These are phyloP conservation scores for Chitala chitala DNA, from an alignment of 2,113 vertebrate species.

Conservation along the genomic window DNA sequence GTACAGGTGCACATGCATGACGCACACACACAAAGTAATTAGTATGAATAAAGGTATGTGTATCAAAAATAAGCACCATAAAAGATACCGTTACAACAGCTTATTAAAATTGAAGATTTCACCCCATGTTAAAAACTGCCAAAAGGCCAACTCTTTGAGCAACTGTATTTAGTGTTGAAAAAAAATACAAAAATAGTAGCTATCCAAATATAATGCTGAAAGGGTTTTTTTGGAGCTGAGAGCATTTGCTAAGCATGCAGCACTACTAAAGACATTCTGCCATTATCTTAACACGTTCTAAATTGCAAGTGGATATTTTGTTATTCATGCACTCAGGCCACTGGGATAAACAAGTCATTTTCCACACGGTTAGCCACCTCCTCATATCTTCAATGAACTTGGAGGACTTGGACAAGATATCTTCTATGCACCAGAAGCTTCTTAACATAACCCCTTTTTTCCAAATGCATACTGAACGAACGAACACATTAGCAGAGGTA, in stretches of 20 bases:
- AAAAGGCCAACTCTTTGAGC: too few relatives aligned
- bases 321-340: constrained; percentile 2
- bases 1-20: constrained; percentile 36
- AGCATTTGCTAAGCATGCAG: too few relatives aligned
- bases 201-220: not conserved
- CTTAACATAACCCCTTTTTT: not conserved
- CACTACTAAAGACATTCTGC: too few relatives aligned
- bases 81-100: too few relatives aligned
- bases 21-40: not conserved
- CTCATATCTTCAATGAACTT: not conserved
- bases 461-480: not conserved
- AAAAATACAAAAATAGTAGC: too few relatives aligned
- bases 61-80: not conserved
- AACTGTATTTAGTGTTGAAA: too few relatives aligned
- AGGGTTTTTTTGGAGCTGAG: not conserved
- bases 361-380: constrained; percentile 3
- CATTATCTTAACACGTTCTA: not conserved
- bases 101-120: too few relatives aligned
- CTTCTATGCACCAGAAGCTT: not conserved
- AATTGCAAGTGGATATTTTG: constrained; percentile 3
- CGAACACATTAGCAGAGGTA: not conserved
- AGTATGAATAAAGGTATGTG: not conserved
- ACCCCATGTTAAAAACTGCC: too few relatives aligned
- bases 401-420: not conserved
- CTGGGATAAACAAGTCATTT: constrained; percentile 1